Conservation (phyloP, 2,797 vertebrate genomes). For the Salmo trutta region DNA sequence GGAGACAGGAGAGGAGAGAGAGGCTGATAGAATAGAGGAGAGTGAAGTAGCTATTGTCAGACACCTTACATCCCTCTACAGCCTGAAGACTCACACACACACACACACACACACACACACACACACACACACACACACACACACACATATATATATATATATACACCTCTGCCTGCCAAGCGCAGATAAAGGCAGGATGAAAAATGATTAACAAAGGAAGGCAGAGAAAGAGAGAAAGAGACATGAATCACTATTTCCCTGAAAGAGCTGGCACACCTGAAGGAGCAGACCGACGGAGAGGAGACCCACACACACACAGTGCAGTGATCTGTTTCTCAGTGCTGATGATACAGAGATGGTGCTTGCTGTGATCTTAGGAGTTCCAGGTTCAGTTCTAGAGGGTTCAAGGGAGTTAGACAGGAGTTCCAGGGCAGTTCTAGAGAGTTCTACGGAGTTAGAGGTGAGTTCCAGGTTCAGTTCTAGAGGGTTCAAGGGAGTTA, state of each 20-base stretch:
- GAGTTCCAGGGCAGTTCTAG: too few species aligned
- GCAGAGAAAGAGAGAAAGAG: slow-evolving; percentile 42
- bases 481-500: too few species aligned
- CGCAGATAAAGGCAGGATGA: slow-evolving; percentile 72
- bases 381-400: too few species aligned
- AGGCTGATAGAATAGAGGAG: background rate
- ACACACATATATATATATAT: slow-evolving; percentile 10
- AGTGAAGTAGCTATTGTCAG: slow-evolving; percentile 45
- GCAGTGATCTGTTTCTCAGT: too few species aligned
- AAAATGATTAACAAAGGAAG: slow-evolving; percentile 71
- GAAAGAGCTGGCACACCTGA: slow-evolving; percentile 62
- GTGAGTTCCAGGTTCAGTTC: too few species aligned
- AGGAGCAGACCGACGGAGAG: slow-evolving; percentile 54
- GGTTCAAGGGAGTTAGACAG: too few species aligned
- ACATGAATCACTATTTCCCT: slow-evolving; percentile 73
- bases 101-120: slow-evolving; percentile 18
- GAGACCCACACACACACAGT: slow-evolving; percentile 8
- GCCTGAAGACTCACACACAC: slow-evolving; percentile 17
- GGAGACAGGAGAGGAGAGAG: background rate
- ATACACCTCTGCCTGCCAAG: slow-evolving; percentile 66
- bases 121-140: slow-evolving; percentile 14
- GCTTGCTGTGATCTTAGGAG: too few species aligned
- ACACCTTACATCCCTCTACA: slow-evolving; percentile 45
- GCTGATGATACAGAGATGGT: too few species aligned
- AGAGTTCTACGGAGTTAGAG: too few species aligned